Evolutionary conservation across 2,797 vertebrate genomes (phyloP), one percentile per base, ranked within the genome.

Genomic region (Heterohyrax brucei): DNA sequence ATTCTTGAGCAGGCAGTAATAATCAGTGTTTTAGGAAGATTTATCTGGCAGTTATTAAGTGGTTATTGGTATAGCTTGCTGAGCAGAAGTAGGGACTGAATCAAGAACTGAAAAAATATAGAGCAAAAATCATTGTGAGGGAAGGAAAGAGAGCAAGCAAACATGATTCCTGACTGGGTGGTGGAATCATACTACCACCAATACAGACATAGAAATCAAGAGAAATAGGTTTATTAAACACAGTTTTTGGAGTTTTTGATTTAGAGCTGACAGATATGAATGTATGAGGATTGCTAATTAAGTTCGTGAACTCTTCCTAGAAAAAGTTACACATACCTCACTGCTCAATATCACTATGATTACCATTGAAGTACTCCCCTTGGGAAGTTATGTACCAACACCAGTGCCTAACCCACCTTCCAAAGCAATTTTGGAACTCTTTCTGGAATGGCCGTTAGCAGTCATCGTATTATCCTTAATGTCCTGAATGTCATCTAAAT

Each of bases 11-110:
- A 46, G 14, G 83, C 48, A 82, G 10, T 86, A 68, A 78, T 73
- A 14, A 68, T 22, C 53, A 46, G 19, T 72, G 26, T 82, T 93
- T 89, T 56, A 73, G 61, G 72, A 86, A 66, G 39, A 53, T 33
- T 81, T 93, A 46, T 62, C 28, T 92, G 77, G 66, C 30, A 66
- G 14, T 77, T 77, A 28, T 28, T 86, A 85, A 59, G 8, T 46
- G 46, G 70, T n/a, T 81, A 39, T 28, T 56, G 56, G 82, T 89
- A 75, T 4, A 64, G 56, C 22, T 91, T 93, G 39, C 61, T 86
- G 76, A 91, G 66, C 22, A 90, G 53, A 93, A 82, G 48, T 61
- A 61, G 19, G 18, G 21, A 77, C 86, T 95, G 64, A 93, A 78
- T 72, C 26, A 93, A 66, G 33, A 93, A 61, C 3, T 85, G 59